Percentiles rank a stretch among this genome's conserved stretches.
Conservation (phyloP, 2,113 vertebrate genomes). For the Acanthisitta chloris region DNA sequence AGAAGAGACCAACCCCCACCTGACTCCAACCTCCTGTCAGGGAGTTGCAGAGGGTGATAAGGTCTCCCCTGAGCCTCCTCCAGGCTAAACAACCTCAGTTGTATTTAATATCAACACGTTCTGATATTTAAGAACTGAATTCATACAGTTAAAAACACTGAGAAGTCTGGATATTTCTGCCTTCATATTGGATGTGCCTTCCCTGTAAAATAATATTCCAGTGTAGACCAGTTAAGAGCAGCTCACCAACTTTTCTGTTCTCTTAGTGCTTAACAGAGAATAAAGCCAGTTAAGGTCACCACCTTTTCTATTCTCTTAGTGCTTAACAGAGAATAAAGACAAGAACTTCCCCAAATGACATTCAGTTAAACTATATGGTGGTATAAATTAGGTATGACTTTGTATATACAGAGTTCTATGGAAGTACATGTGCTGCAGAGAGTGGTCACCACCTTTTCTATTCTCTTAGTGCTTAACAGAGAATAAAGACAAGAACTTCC, state of each 20-base stretch:
- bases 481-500: background rate
- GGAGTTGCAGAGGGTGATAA: too few species aligned
- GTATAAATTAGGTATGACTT: background rate
- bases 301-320: background rate
- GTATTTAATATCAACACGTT: background rate
- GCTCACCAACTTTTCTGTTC: background rate
- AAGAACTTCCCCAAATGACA: background rate
- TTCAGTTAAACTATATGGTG: background rate
- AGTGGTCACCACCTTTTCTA: too few species aligned
- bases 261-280: background rate
- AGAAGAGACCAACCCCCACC: too few species aligned
- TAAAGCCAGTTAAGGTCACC: too few species aligned
- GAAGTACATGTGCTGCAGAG: too few species aligned
- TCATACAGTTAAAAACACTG: background rate
- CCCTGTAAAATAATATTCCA: background rate
- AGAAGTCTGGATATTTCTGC: background rate
- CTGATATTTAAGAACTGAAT: background rate
- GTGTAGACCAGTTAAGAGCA: background rate
- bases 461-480: too few species aligned
- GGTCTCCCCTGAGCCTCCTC: too few species aligned
- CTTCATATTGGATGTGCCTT: background rate
- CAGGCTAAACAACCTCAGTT: too few species aligned
- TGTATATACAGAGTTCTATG: background rate
- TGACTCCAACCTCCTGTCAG: too few species aligned
- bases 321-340: background rate